Conservation (phyloP, 2,888 invertebrate genomes). For the Dysmachus trigonus region DNA sequence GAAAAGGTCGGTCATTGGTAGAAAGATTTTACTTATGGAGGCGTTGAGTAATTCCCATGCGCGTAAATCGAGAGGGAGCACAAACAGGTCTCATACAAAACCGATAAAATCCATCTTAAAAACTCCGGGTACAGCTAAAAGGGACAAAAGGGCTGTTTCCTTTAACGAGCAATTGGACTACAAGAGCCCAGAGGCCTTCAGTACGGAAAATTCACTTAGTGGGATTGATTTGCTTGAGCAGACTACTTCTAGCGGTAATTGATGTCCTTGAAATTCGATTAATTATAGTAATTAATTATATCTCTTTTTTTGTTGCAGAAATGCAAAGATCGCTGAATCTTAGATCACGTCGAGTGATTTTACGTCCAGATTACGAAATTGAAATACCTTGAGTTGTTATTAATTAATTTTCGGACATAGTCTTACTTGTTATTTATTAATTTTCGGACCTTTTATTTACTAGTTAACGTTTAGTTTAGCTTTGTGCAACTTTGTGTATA, state of each 20-base stretch:
- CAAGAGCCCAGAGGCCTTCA: conserved; percentile 48
- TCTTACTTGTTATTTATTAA: too few relatives aligned
- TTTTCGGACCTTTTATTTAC: too few relatives aligned
- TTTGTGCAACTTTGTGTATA: too few relatives aligned
- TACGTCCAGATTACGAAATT: conserved; percentile 54
- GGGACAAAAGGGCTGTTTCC: conserved; percentile 53
- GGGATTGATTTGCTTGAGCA: neutral
- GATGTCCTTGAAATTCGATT: neutral
- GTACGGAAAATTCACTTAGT: neutral
- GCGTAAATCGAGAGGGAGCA: neutral
- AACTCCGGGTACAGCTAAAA: conserved; percentile 57
- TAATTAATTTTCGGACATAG: too few relatives aligned
- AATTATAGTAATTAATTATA: neutral
- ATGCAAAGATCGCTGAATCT: conserved; percentile 49
- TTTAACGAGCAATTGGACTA: conserved; percentile 58
- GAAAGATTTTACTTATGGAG: neutral
- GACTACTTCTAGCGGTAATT: neutral
- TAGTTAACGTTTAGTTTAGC: too few relatives aligned
- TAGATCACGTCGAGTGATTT: conserved; percentile 53
- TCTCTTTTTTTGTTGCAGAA: neutral
- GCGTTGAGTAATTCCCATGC: neutral
- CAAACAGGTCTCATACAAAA: neutral
- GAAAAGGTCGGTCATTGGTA: neutral
- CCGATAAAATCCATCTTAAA: conserved; percentile 58
- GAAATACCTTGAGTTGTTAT: too few relatives aligned